Conservation (phyloP, 2,888 invertebrate species). For the Habroteleia sp. region DNA sequence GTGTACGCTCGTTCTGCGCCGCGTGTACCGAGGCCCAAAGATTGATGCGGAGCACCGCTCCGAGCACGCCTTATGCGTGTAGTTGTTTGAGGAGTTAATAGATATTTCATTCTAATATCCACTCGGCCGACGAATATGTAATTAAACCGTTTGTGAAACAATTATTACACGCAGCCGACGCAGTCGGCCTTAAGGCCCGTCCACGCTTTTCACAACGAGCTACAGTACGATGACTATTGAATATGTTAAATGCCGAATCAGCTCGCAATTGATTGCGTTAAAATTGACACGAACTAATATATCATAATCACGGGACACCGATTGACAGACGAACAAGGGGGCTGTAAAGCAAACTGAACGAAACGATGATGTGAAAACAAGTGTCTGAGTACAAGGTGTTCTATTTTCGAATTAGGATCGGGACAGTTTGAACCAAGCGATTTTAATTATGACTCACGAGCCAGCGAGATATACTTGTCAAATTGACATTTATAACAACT, state of each 20-base stretch:
- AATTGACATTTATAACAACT: no score
- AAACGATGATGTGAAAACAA: slow-evolving; percentile 40
- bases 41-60: slow-evolving; percentile 56
- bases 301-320: slow-evolving; percentile 54
- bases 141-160: slow-evolving; percentile 60
- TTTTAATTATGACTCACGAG: slow-evolving; percentile 15
- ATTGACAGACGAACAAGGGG: slow-evolving; percentile 48
- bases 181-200: slow-evolving; percentile 21
- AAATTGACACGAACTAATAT: slow-evolving; percentile 57
- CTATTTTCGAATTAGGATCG: slow-evolving; percentile 28
- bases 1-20: slow-evolving; percentile 37
- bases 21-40: slow-evolving; percentile 50
- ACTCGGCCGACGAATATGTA: slow-evolving; percentile 55
- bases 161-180: slow-evolving; percentile 51
- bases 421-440: background rate
- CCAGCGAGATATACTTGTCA: slow-evolving; percentile 16
- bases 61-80: slow-evolving; percentile 61
- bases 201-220: slow-evolving; percentile 28
- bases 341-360: slow-evolving; percentile 1
- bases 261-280: slow-evolving; percentile 55
- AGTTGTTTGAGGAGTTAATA: slow-evolving; percentile 60
- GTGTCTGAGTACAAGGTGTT: slow-evolving; percentile 29
- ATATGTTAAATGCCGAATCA: slow-evolving; percentile 43
- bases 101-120: slow-evolving; percentile 59
- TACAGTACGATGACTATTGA: slow-evolving; percentile 40